phyloP scores from a whole-genome alignment of 1,140 invertebrate genomes.

The Bemisia tabaci region DNA sequence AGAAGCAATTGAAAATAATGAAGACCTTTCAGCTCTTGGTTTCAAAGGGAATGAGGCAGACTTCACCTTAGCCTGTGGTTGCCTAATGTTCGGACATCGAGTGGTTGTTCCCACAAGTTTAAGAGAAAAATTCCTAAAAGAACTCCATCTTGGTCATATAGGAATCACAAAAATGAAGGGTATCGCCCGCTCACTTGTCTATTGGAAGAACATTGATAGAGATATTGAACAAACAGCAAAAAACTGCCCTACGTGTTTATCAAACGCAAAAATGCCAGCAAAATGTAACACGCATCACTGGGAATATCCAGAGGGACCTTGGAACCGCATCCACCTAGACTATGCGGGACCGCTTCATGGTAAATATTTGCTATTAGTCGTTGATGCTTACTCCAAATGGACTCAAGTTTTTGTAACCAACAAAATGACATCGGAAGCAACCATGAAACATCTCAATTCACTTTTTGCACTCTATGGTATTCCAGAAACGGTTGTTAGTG shows the following conservation, averaged over 20 bases:
- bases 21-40: too few species aligned
- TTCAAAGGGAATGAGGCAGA: too few species aligned
- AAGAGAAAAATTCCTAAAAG: constrained; percentile 20
- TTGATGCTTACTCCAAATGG: constrained; percentile 36
- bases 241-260: constrained; percentile 7
- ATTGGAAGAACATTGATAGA: constrained; percentile 34
- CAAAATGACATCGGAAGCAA: constrained; percentile 9
- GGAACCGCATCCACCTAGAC: constrained; percentile 29
- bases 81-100: constrained; percentile 22
- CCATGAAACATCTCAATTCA: constrained; percentile 14
- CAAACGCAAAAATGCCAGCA: constrained; percentile 3
- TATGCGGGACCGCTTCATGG: constrained; percentile 30
- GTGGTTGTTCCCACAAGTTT: constrained; percentile 25
- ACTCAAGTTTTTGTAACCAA: constrained; percentile 24
- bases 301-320: constrained; percentile 9
- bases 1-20: too few species aligned
- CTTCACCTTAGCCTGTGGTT: constrained; percentile 17
- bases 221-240: constrained; percentile 27
- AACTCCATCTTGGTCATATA: constrained; percentile 32
- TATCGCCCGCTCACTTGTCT: constrained; percentile 33
- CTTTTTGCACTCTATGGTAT: constrained; percentile 22
- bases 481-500: constrained; percentile 21
- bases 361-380: constrained; percentile 30
- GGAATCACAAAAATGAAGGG: constrained; percentile 36
- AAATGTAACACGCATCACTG: constrained; percentile 8